A percentile compares a stretch with the other conserved stretches of the same genome.
phyloP scores from a whole-genome alignment of 2,797 vertebrate species.

The Silurus aristotelis region DNA sequence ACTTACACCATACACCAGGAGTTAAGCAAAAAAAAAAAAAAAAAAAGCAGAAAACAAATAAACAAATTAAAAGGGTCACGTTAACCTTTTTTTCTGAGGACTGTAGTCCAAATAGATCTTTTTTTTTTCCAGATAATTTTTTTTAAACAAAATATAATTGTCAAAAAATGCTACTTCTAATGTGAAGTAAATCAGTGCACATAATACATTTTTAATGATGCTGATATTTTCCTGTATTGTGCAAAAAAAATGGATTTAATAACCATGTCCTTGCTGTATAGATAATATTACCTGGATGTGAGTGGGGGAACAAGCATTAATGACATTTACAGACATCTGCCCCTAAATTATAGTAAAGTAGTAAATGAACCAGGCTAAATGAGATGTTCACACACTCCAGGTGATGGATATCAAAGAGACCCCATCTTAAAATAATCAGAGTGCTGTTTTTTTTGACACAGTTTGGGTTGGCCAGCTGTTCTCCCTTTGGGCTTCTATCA shows the following conservation, averaged over 20 bases:
- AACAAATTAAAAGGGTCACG: constrained; percentile 7
- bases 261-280: neutral
- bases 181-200: neutral
- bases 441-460: constrained; percentile 52
- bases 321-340: neutral
- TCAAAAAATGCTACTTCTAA: neutral
- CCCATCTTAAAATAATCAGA: constrained; percentile 65
- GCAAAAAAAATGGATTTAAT: neutral
- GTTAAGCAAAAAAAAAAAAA: neutral
- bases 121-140: neutral
- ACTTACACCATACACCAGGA: constrained; percentile 7
- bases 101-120: neutral
- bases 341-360: constrained; percentile 57
- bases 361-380: constrained; percentile 62
- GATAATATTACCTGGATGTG: neutral
- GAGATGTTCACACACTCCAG: constrained; percentile 56
- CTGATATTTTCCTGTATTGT: no score
- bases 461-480: constrained; percentile 67
- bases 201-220: constrained; percentile 12
- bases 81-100: constrained; percentile 2
- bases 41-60: neutral
- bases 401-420: constrained; percentile 68
- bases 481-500: constrained; percentile 19
- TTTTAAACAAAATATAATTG: no score
- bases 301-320: neutral